phyloP scores from a whole-genome alignment of 1,140 invertebrate genomes.

The Phymorhynchus buccinoides region DNA sequence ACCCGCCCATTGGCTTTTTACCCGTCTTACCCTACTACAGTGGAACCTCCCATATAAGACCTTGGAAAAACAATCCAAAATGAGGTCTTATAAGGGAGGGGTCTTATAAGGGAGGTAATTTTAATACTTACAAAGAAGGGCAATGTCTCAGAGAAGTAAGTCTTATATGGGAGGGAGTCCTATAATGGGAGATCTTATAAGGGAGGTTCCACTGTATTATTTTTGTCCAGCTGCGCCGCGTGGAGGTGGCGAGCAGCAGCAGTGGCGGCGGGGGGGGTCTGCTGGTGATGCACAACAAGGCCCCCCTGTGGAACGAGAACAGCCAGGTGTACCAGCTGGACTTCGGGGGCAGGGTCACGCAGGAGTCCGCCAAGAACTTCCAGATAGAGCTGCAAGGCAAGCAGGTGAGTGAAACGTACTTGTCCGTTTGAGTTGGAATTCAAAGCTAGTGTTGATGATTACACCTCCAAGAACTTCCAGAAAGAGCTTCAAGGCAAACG shows the following conservation, averaged over 20 bases:
- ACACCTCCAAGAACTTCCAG: constrained; percentile 90
- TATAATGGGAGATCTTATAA: too few relatives aligned
- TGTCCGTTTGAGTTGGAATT: not conserved
- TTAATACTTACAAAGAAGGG: too few relatives aligned
- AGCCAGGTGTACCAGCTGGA: constrained; percentile 99
- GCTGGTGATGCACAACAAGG: constrained; percentile 98
- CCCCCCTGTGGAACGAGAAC: constrained; percentile 99
- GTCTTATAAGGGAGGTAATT: too few relatives aligned
- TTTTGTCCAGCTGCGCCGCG: constrained; percentile 56
- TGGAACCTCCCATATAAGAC: too few relatives aligned
- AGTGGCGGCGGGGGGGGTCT: constrained; percentile 51
- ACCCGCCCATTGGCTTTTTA: too few relatives aligned
- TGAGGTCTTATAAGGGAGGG: too few relatives aligned
- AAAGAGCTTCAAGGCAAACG: constrained; percentile 98
- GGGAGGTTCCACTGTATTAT: too few relatives aligned
- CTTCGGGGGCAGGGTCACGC: constrained; percentile 98
- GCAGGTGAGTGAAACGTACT: constrained; percentile 80
- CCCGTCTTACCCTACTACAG: too few relatives aligned
- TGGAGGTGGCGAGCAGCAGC: constrained; percentile 46
- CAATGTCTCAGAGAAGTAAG: too few relatives aligned
- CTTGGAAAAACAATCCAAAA: too few relatives aligned
- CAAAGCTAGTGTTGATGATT: not conserved
- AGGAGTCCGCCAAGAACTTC: constrained; percentile 99
- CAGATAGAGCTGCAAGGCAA: constrained; percentile 98
- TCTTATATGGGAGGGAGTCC: too few relatives aligned